Percentiles rank a stretch among this genome's conserved stretches.
phyloP scores from a whole-genome alignment of 2,113 vertebrate genomes.

The Hyla sarda region DNA sequence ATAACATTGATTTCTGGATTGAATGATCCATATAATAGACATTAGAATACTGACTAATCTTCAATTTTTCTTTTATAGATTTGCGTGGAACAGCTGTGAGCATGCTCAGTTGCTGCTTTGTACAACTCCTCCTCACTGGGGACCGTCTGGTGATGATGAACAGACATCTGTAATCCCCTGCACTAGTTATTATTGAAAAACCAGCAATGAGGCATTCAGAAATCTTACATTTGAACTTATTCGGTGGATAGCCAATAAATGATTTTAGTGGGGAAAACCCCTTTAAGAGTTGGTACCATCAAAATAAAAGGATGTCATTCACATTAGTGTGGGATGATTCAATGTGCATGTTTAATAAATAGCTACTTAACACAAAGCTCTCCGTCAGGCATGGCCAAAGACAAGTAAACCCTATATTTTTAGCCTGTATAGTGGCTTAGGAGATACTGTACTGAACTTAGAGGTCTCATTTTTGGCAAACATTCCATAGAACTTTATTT shows the following conservation, averaged over 20 bases:
- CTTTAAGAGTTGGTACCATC: neutral
- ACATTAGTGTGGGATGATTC: constrained; percentile 34
- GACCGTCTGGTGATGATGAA: neutral
- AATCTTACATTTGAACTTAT: neutral
- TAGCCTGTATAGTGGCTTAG: too few relatives aligned
- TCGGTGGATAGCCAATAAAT: neutral
- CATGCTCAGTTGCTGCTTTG: neutral
- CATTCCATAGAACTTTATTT: neutral
- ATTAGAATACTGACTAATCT: too few relatives aligned
- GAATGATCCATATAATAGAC: too few relatives aligned
- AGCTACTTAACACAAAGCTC: constrained; percentile 8
- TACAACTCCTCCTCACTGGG: neutral
- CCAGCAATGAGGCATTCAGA: neutral
- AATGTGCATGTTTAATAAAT: constrained; percentile 1
- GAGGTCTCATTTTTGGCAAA: neutral
- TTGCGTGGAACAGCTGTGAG: neutral
- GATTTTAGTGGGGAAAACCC: neutral
- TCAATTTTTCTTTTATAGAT: neutral
- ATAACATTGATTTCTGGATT: neutral
- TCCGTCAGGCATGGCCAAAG: constrained; percentile 19
- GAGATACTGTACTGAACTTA: too few relatives aligned
- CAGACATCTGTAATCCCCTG: neutral
- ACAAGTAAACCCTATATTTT: too few relatives aligned
- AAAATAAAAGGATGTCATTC: constrained; percentile 10
- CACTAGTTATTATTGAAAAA: neutral